A percentile compares a stretch with the other conserved stretches of the same genome.
phyloP scores from a whole-genome alignment of 2,888 invertebrate genomes.

The Xestia xanthographa region DNA sequence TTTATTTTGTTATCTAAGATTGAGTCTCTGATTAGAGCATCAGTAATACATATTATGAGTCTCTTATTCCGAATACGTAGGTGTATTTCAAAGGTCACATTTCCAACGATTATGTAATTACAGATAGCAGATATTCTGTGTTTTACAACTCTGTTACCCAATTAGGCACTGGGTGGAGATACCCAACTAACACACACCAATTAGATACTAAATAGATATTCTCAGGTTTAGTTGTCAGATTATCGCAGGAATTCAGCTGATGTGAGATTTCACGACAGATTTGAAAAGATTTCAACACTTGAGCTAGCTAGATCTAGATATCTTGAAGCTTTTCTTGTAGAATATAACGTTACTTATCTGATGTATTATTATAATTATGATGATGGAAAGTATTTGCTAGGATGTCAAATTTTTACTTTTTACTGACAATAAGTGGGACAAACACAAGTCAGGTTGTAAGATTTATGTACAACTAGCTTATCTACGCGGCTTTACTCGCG shows the following conservation, averaged over 20 bases:
- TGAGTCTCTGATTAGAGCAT: not conserved
- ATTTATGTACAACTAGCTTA: too few relatives aligned
- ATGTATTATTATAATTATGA: not conserved
- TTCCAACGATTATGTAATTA: not conserved
- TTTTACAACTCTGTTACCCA: not conserved
- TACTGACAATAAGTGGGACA: not conserved
- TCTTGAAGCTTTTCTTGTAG: not conserved
- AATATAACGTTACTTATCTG: not conserved
- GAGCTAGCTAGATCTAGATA: not conserved
- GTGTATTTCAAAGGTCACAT: not conserved
- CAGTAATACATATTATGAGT: not conserved
- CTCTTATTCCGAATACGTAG: not conserved
- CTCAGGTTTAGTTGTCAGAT: not conserved
- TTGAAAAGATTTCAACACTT: too few relatives aligned
- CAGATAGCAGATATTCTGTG: not conserved
- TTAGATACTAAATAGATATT: not conserved
- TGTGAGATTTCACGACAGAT: not conserved
- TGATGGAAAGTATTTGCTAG: not conserved
- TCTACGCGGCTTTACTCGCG: too few relatives aligned
- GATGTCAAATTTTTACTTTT: not conserved
- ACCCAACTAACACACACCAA: not conserved
- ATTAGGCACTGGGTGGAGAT: not conserved
- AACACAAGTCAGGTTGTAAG: too few relatives aligned
- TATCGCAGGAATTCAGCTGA: not conserved
- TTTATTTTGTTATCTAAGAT: not conserved